Evolutionary conservation across 1,140 invertebrate species (phyloP).

Genomic region (Physella acuta): DNA sequence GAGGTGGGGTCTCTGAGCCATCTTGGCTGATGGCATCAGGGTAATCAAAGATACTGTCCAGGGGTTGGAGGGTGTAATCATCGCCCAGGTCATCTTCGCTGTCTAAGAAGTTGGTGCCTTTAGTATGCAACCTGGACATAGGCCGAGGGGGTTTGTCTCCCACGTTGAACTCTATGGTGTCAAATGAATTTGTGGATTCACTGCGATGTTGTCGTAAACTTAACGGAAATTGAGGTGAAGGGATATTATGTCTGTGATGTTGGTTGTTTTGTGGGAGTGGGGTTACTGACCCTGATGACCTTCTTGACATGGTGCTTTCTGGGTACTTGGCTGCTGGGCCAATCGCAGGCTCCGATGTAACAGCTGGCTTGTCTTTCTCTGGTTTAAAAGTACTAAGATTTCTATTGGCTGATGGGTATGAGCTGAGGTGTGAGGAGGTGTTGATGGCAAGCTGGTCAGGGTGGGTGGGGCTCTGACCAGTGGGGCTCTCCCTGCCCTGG

Average conservation of each 20-base stretch:
- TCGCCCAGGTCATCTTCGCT: conserved; percentile 21
- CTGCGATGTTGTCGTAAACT: not conserved
- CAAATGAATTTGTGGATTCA: not conserved
- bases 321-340: conserved; percentile 24
- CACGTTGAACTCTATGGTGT: conserved; percentile 10
- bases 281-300: not conserved
- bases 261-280: not conserved
- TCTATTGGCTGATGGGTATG: conserved; percentile 6
- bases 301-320: not conserved
- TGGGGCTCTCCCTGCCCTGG: conserved; percentile 41
- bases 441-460: conserved; percentile 37
- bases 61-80: not conserved
- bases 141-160: not conserved
- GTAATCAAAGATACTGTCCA: conserved; percentile 30
- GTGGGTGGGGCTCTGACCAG: conserved; percentile 45
- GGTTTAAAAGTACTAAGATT: conserved; percentile 24
- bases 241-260: not conserved
- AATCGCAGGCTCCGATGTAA: not conserved
- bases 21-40: not conserved
- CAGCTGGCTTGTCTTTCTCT: not conserved
- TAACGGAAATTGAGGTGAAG: not conserved
- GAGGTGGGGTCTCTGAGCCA: conserved; percentile 37
- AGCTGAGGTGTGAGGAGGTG: conserved; percentile 32
- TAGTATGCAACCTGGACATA: conserved; percentile 5
- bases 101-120: conserved; percentile 19